Evolutionary conservation across 2,113 vertebrate species (phyloP).

Genomic region (Sinocyclocheilus maitianheensis): DNA sequence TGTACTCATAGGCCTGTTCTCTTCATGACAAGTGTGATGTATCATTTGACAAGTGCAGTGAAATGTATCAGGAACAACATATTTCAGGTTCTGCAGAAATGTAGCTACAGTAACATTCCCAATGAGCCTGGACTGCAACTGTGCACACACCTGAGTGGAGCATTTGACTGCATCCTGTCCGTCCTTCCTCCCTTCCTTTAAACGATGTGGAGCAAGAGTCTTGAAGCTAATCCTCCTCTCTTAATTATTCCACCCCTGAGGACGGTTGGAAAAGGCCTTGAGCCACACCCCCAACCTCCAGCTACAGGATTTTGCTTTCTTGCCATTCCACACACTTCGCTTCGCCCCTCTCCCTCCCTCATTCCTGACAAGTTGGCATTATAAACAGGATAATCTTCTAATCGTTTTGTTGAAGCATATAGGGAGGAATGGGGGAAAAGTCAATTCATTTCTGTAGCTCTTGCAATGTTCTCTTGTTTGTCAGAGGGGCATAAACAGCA

Average conservation of each 20-base stretch:
- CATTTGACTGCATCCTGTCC: conserved; percentile 38
- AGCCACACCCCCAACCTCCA: conserved; percentile 13
- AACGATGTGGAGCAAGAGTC: conserved; percentile 28
- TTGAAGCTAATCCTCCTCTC: conserved; percentile 49
- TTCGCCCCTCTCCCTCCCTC: background rate
- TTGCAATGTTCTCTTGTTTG: conserved; percentile 48
- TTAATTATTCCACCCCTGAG: conserved; percentile 55
- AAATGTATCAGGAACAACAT: background rate
- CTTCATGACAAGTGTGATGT: background rate
- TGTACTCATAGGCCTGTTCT: too few species aligned
- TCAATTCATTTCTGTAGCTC: conserved; percentile 50
- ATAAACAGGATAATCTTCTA: conserved; percentile 58
- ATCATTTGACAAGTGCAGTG: too few species aligned
- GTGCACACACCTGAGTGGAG: conserved; percentile 14
- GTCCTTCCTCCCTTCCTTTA: conserved; percentile 48
- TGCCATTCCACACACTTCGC: background rate
- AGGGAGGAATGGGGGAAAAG: background rate
- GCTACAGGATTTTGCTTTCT: conserved; percentile 25
- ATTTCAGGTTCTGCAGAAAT: background rate
- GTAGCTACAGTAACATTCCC: background rate
- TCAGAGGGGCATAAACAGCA: conserved; percentile 16
- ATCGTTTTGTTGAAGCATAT: conserved; percentile 57
- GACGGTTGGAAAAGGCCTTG: conserved; percentile 41
- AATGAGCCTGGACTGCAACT: background rate
- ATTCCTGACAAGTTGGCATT: conserved; percentile 53